Conservation (phyloP, 2,113 vertebrate species). For the Sminthopsis crassicaudata region DNA sequence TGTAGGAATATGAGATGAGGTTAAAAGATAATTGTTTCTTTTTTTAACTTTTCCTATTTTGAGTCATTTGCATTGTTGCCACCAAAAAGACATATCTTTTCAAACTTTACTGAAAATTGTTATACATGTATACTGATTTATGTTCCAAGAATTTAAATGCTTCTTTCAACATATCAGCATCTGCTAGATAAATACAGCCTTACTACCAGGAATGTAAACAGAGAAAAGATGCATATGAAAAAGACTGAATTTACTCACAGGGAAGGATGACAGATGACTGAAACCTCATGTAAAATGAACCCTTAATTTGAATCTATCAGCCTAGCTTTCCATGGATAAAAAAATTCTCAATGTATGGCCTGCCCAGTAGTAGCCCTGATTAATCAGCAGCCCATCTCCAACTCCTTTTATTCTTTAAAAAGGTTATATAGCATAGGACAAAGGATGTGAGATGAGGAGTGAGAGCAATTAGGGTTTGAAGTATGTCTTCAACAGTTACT, state of each 20-base stretch:
- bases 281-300: background rate
- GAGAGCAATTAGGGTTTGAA: background rate
- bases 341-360: background rate
- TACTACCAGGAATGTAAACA: background rate
- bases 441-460: background rate
- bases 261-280: background rate
- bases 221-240: background rate
- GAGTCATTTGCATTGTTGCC: background rate
- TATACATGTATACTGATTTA: background rate
- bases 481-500: background rate
- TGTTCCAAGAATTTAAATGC: background rate
- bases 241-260: background rate
- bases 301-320: background rate
- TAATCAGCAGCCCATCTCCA: background rate
- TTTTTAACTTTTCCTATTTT: background rate
- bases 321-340: background rate
- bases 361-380: background rate
- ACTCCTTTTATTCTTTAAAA: background rate
- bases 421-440: background rate
- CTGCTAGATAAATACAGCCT: background rate
- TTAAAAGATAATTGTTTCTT: background rate
- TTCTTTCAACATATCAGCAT: background rate
- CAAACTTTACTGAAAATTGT: background rate
- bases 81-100: background rate
- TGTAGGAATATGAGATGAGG: background rate